phyloP scores from a whole-genome alignment of 2,888 invertebrate species.

The Nephrotoma appendiculata region DNA sequence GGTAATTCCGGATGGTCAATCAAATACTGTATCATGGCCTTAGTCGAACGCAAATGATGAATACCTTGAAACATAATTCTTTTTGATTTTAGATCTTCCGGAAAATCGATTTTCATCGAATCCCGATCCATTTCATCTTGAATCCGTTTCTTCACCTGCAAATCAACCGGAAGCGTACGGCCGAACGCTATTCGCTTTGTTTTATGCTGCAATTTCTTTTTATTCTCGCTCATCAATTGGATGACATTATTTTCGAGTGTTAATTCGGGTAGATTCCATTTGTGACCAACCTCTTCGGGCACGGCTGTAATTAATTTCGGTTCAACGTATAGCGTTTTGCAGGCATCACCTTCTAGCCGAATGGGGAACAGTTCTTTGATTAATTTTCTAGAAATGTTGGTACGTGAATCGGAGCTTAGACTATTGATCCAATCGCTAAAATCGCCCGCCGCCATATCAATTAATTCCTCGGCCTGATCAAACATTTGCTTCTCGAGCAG shows the following conservation, averaged over 20 bases:
- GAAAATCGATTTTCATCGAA: constrained; percentile 20
- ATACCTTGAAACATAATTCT: constrained; percentile 29
- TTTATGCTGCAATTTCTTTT: constrained; percentile 13
- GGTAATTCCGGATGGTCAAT: constrained; percentile 20
- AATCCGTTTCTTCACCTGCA: constrained; percentile 21
- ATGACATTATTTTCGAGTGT: constrained; percentile 26
- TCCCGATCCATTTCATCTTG: neutral
- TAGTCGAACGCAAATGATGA: constrained; percentile 26
- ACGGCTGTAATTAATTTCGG: constrained; percentile 28
- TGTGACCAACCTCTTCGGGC: constrained; percentile 26
- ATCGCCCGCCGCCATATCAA: constrained; percentile 26
- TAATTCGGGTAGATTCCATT: constrained; percentile 27
- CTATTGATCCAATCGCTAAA: constrained; percentile 28
- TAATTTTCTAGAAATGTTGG: constrained; percentile 24
- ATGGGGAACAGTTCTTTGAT: constrained; percentile 29
- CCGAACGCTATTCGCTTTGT: constrained; percentile 26
- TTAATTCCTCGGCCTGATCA: constrained; percentile 29
- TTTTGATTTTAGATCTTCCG: constrained; percentile 23
- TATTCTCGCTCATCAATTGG: constrained; percentile 19
- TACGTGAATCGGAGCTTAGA: constrained; percentile 22
- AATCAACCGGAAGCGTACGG: constrained; percentile 23
- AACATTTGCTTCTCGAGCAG: constrained; percentile 23
- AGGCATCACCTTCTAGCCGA: constrained; percentile 17
- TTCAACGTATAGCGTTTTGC: constrained; percentile 25
- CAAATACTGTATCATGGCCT: constrained; percentile 24